Percentiles rank a stretch among this genome's conserved stretches.
phyloP scores from a whole-genome alignment of 2,113 vertebrate genomes.

The Gambusia holbrooki region DNA sequence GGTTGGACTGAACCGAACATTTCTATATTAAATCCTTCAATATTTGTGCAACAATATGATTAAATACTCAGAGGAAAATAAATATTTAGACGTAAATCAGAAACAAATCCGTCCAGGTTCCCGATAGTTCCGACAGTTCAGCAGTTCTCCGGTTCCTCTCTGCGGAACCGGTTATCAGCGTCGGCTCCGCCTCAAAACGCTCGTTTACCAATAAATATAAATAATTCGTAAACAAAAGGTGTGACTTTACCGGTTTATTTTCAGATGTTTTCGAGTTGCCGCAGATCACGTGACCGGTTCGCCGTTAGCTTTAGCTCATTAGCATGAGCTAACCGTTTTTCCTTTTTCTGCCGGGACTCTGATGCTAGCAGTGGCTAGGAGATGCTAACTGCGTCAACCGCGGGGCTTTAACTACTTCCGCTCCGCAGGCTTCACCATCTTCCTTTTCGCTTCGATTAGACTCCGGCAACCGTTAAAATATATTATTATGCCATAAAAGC shows the following conservation, averaged over 20 bases:
- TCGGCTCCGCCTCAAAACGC: too few species aligned
- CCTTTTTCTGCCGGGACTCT: background rate
- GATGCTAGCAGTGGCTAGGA: background rate
- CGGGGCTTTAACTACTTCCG: background rate
- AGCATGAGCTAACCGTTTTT: background rate
- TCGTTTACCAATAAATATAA: background rate
- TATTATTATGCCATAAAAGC: accelerated
- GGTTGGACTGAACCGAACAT: too few species aligned
- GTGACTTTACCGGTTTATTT: background rate
- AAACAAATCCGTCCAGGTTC: too few species aligned
- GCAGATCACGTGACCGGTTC: background rate
- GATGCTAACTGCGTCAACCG: background rate
- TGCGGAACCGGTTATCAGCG: too few species aligned
- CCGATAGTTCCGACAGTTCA: too few species aligned
- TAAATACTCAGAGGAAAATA: too few species aligned
- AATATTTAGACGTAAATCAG: too few species aligned
- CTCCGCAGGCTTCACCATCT: accelerated
- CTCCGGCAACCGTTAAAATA: background rate
- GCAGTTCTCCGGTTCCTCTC: too few species aligned
- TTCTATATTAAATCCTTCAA: too few species aligned
- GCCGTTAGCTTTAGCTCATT: conserved; percentile 12
- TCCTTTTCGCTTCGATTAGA: background rate
- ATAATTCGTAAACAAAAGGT: background rate
- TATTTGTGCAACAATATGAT: too few species aligned
- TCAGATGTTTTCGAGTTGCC: background rate